Base-by-base conservation (phyloP, 2,888 invertebrate species). In the Drosophila lacicola region DNA sequence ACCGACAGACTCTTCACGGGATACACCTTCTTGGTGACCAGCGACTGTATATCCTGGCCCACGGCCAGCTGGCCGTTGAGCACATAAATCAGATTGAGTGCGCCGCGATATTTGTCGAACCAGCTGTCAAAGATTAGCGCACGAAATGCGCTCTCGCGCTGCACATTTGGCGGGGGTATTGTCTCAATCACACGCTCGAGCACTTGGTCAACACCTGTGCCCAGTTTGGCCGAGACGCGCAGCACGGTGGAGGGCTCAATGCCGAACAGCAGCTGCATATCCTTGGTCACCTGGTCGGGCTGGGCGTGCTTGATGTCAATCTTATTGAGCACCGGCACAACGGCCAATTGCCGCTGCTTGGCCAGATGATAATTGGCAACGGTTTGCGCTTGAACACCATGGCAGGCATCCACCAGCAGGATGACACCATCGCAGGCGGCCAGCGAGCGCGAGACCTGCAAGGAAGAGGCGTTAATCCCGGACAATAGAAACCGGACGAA, bases 291-390 rank as follows among this genome's bases (percentile, higher is more conserved):
- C 84, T 94, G 94, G 0, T 97, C 96, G 4, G 98, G 97, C 90
- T 98, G 93, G 0, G 98, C 98, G 92, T 96, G 95, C 82, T 97
- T 97, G 58, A 99, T 94, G 92, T 99, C 99, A 62, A 99, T 97
- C 94, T 99, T 99, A 93, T 99, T 99, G 37, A 99, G 93, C 0
- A 98, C 98, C 0, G 99, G 98, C 87, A 99, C 95, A 64, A 99
- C 96, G 1, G 94, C 93, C 56, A 99, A 93, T 82, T 98, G 95
- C 77, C 95, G 95, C 55, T 95, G 95, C 92, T 96, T 96, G 0
- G 99, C 98, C 71, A 99, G 92, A 91, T 97, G 96, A 93, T 97
- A 98, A 89, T 99, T 99, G 14, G 99, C 98, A 2, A 99, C 98
- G 0, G 99, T 99, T 93, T 99, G 99, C 0, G 99, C 99, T 93